Base-by-base conservation (phyloP, 2,888 invertebrate species). In the Aradus depressus region DNA sequence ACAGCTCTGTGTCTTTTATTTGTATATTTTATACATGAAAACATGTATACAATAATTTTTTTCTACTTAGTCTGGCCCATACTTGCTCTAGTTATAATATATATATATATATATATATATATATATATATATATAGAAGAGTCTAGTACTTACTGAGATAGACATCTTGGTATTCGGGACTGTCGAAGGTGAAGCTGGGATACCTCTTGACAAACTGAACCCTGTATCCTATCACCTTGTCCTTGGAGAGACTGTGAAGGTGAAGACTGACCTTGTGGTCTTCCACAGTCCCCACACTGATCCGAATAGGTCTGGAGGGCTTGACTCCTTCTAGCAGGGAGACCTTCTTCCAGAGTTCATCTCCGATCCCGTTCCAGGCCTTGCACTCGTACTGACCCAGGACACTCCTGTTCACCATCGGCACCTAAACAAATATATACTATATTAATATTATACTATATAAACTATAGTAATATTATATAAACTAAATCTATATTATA, bases 241-340 rank as follows among this genome's bases (percentile, higher is more conserved):
- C 53, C 21, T 41, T 45, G 47, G 48, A 43, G 1, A 45, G 44
- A 32, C 51, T 50, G 25, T 53, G 45, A 12, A 60, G 47, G n/a
- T 59, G 51, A 6, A 61, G 47, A 3, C 47, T 39, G 10, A 57
- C 59, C 2, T 57, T 50, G 19, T 42, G 43, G 6, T 53, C 54
- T n/a, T 51, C 53, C 10, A 53, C 48, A 2, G 44, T 37, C 4
- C 49, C 54, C 18, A 58, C 42, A n/a, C 41, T 31, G 3, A 60
- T 50, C 2, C 39, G 39, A 14, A 35, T 54, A 6, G 78, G 78
- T 1, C 69, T 65, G 3, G 70, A 67, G 0, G 78, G 77, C 60
- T 74, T 73, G 2, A 66, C 66, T 19, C 77, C 77, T 60, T 72
- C 66, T 39, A 70, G 68, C 39, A 79, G 63, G 2, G 64, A 67